Evolutionary conservation across 2,113 vertebrate genomes (phyloP), one percentile per base, ranked within the genome.

Genomic region (Mus musculus): DNA sequence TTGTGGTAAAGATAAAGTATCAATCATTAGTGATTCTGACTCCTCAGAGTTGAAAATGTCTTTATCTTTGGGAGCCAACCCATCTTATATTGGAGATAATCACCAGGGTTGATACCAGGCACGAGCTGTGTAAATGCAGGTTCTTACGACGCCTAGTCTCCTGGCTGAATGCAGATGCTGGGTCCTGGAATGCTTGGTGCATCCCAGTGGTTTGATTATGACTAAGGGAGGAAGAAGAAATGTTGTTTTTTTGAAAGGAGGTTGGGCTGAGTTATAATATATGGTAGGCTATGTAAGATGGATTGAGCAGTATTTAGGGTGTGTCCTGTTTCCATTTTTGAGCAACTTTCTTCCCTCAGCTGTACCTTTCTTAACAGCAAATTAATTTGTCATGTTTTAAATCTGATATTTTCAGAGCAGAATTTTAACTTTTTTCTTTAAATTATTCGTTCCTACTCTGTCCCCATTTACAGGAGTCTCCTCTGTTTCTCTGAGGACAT

Each of bases 321-420:
- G 82, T 59, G 88, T 10, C 71, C 11, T 24, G 2, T 46, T 39
- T 52, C 14, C 2, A 56, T 67, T 14, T 90, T 30, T 85, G 39
- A 59, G 46, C 22, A 63, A 77, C 13, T 24, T 82, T 14, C 26
- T 96, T 76, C 73, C 39, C 84, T 54, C 0, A 39, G 1, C 26
- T 52, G 0, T 92, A 10, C 76, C 17, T 93, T 19, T 78, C 52
- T 17, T 65, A 9, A 59, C 71, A 71, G 5, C 65, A 42, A 77
- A 59, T 77, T 4, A 36, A 28, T 72, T 46, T 90, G 77, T 82
- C 88, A 75, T 28, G 24, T 56, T 91, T 59, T 26, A 65, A 81
- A 69, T 69, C 39, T 90, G 67, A 7, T 67, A 5, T 89, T 91
- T 95, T 76, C 76, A 90, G 7, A 72, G 11, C 42, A 86, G 28